Evolutionary conservation across 2,113 vertebrate genomes (phyloP).

Genomic region (Leuciscus idus): DNA sequence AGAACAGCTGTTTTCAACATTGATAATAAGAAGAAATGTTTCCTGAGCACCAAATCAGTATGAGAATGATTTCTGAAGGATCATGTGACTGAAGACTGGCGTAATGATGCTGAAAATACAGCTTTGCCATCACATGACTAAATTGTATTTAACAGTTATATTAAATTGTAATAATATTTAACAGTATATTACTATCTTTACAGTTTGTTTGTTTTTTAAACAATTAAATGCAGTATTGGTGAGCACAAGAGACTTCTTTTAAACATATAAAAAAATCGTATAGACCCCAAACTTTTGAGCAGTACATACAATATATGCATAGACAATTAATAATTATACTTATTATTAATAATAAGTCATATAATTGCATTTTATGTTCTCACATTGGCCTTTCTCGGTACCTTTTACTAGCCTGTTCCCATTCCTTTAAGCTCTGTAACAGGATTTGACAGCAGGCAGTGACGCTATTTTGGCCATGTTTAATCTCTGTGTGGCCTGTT

Average conservation of each 20-base stretch:
- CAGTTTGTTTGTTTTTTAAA: background rate
- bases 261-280: background rate
- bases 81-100: background rate
- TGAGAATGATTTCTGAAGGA: too few species aligned
- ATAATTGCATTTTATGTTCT: constrained; percentile 8
- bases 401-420: constrained; percentile 19
- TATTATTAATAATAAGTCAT: background rate
- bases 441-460: constrained; percentile 47
- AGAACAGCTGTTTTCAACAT: too few species aligned
- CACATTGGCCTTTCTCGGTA: constrained; percentile 52
- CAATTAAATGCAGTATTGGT: background rate
- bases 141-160: background rate
- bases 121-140: too few species aligned
- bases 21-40: too few species aligned
- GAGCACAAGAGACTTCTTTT: background rate
- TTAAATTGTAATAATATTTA: background rate
- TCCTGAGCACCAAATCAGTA: too few species aligned
- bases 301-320: background rate
- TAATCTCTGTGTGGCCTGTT: constrained; percentile 58
- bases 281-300: background rate
- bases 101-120: background rate
- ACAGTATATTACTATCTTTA: background rate
- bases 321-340: constrained; percentile 53
- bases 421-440: constrained; percentile 47
- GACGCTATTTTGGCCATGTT: constrained; percentile 47